Conservation (phyloP, 2,888 invertebrate species). For the Crocallis elinguaria region DNA sequence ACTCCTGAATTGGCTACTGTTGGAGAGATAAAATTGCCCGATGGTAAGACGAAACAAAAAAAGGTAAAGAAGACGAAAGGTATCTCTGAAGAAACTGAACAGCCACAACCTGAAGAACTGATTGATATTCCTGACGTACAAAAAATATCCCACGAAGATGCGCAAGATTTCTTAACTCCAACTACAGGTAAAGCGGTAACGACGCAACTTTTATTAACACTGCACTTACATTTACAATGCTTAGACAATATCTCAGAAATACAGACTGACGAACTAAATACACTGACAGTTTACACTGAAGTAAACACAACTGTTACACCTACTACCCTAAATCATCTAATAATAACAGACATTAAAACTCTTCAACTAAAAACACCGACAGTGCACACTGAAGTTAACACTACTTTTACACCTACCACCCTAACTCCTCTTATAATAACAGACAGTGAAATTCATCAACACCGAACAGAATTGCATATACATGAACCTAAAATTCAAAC, state of each 20-base stretch:
- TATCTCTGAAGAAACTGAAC: too few relatives aligned
- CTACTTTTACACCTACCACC: conserved; percentile 59
- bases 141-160: conserved; percentile 67
- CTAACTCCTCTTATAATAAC: conserved; percentile 65
- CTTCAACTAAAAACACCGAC: conserved; percentile 54
- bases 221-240: conserved; percentile 68
- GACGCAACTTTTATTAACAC: conserved; percentile 60
- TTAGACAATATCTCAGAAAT: conserved; percentile 65
- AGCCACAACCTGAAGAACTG: too few relatives aligned
- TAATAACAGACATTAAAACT: conserved; percentile 67
- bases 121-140: conserved; percentile 42
- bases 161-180: conserved; percentile 49
- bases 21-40: too few relatives aligned
- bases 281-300: conserved; percentile 51
- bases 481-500: conserved; percentile 57
- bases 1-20: conserved; percentile 1
- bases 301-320: conserved; percentile 55
- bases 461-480: conserved; percentile 65
- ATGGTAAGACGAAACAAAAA: conserved; percentile 33
- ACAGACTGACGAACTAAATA: conserved; percentile 55
- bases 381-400: conserved; percentile 48
- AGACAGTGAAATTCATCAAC: too few relatives aligned
- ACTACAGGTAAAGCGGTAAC: conserved; percentile 51
- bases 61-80: conserved; percentile 48
- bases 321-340: conserved; percentile 60